Evolutionary conservation across 2,113 vertebrate genomes (phyloP).

Genomic region (Baryphthengus martii): DNA sequence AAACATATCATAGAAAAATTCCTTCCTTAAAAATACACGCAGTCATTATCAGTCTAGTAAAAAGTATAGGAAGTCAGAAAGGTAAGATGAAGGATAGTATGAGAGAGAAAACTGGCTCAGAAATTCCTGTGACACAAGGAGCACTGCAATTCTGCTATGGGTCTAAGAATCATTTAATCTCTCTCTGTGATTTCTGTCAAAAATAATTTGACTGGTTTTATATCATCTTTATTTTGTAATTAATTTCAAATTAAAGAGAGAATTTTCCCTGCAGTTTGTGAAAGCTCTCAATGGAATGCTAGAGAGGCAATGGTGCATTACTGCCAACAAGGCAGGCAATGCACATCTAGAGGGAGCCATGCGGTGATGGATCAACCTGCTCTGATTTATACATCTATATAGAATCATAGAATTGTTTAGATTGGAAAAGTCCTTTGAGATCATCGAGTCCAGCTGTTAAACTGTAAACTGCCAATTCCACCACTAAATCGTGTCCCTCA

Average conservation of each 20-base stretch:
- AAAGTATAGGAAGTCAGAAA: neutral
- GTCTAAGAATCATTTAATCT: neutral
- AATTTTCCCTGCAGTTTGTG: neutral
- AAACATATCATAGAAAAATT: neutral
- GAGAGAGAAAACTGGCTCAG: neutral
- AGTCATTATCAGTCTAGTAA: neutral
- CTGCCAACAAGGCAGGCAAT: neutral
- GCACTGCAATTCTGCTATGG: neutral
- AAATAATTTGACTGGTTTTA: neutral
- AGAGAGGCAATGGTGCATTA: neutral
- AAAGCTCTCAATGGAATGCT: neutral
- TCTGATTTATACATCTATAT: neutral
- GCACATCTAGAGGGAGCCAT: neutral
- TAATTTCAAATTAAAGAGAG: neutral
- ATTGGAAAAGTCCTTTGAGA: too few relatives aligned
- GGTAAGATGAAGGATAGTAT: neutral
- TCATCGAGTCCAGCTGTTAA: neutral
- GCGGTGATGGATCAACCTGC: neutral
- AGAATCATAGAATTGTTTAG: neutral
- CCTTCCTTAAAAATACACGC: neutral
- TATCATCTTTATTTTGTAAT: constrained; percentile 24
- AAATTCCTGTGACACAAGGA: neutral
- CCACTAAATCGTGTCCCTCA: too few relatives aligned
- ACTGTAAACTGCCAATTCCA: neutral
- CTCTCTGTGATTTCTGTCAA: neutral